Evolutionary conservation across 1,140 invertebrate genomes (phyloP).

Genomic region (Calycopis cecrops): DNA sequence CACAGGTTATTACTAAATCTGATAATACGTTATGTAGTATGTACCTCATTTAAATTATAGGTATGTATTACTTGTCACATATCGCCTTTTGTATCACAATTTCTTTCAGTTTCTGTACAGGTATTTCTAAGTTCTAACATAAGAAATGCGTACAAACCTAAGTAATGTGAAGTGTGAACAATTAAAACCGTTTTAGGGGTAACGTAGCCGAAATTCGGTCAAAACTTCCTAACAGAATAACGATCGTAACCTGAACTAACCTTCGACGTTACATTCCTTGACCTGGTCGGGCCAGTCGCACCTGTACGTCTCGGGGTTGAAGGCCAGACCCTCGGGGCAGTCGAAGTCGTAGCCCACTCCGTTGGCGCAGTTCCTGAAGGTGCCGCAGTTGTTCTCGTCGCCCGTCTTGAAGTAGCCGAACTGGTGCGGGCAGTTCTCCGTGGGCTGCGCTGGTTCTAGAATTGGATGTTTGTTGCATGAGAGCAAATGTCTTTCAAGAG

Average conservation of each 20-base stretch:
- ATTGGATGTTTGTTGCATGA: not conserved
- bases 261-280: constrained; percentile 84
- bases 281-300: constrained; percentile 94
- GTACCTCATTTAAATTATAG: too few species aligned
- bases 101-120: too few species aligned
- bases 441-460: constrained; percentile 76
- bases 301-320: constrained; percentile 83
- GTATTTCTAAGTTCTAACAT: too few species aligned
- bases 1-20: too few species aligned
- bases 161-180: too few species aligned
- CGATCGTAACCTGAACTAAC: constrained; percentile 48
- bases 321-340: constrained; percentile 91
- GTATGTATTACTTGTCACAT: too few species aligned
- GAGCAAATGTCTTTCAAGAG: too few species aligned
- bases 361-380: constrained; percentile 89
- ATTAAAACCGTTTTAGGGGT: too few species aligned
- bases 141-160: too few species aligned
- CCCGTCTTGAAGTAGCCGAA: constrained; percentile 87
- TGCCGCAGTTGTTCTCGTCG: constrained; percentile 83
- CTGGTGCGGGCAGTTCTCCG: constrained; percentile 88
- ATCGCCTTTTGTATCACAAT: too few species aligned
- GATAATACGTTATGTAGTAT: too few species aligned
- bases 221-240: not conserved
- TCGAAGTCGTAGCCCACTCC: constrained; percentile 80
- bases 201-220: too few species aligned